Evolutionary conservation across 2,888 invertebrate species (phyloP).

Genomic region (Byasa hedistus): DNA sequence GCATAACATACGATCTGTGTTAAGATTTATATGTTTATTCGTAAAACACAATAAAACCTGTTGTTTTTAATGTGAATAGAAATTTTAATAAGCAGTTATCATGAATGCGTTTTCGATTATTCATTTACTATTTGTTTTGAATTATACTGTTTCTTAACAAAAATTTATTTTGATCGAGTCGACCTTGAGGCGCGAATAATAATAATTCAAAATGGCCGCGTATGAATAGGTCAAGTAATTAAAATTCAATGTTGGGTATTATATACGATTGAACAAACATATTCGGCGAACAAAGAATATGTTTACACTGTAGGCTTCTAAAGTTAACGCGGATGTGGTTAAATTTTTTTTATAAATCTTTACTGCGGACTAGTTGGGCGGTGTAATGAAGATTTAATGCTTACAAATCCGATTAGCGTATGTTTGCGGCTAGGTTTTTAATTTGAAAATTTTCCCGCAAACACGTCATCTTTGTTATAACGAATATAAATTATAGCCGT

Average conservation of each 20-base stretch:
- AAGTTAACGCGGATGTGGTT: constrained; percentile 12
- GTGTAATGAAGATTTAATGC: not conserved
- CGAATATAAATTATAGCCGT: not conserved
- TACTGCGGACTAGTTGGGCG: not conserved
- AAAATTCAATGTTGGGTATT: constrained; percentile 28
- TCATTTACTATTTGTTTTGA: constrained; percentile 18
- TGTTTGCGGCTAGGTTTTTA: not conserved
- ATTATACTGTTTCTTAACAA: constrained; percentile 22
- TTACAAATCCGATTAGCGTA: no score
- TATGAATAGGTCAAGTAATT: constrained; percentile 27
- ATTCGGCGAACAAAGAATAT: constrained; percentile 19
- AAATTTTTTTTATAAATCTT: not conserved
- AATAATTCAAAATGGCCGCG: constrained; percentile 25
- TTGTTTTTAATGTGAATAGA: no score
- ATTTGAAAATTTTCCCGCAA: not conserved
- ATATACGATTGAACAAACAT: constrained; percentile 21
- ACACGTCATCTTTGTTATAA: not conserved
- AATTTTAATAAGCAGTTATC: no score
- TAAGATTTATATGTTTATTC: no score
- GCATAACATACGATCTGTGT: no score
- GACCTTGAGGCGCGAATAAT: constrained; percentile 21
- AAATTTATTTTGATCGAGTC: constrained; percentile 17
- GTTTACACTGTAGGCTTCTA: constrained; percentile 17
- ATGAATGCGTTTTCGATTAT: not conserved
- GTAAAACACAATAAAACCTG: no score